A percentile compares a stretch with the other conserved stretches of the same genome.
These are phyloP conservation scores for Adelges cooleyi DNA, from an alignment of 1,140 invertebrate species.

Conservation along the genomic window DNA sequence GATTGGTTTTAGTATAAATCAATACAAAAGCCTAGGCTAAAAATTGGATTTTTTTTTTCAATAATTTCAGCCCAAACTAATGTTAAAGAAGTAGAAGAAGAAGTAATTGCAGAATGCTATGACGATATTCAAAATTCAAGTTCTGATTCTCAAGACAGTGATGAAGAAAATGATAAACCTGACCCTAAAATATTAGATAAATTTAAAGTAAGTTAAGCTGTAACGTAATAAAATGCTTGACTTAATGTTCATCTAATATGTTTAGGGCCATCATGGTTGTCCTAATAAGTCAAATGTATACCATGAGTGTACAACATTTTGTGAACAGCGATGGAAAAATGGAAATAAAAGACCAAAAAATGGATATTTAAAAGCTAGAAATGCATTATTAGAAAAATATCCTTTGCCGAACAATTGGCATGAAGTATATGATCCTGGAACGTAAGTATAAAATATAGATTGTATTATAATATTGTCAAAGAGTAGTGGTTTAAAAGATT, in stretches of 20 bases:
- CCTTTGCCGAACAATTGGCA: constrained; percentile 86
- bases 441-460: constrained; percentile 43
- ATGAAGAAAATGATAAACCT: constrained; percentile 29
- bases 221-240: no score
- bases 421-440: constrained; percentile 82
- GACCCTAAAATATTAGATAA: constrained; percentile 29
- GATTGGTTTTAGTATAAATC: no score
- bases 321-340: constrained; percentile 75
- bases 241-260: constrained; percentile 40
- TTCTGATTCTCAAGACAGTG: constrained; percentile 24
- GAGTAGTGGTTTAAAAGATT: not conserved
- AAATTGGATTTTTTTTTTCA: no score
- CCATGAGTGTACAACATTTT: constrained; percentile 83
- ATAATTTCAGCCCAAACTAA: constrained; percentile 4
- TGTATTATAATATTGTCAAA: not conserved
- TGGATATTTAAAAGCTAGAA: constrained; percentile 61
- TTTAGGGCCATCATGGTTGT: constrained; percentile 62
- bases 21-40: no score
- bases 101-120: constrained; percentile 33
- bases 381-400: constrained; percentile 72
- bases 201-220: constrained; percentile 37
- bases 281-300: constrained; percentile 94
- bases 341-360: constrained; percentile 58
- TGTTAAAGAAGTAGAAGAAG: constrained; percentile 15
- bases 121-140: constrained; percentile 19